These are phyloP conservation scores for Sorex araneus DNA, from an alignment of 2,113 vertebrate species.

Conservation along the genomic window DNA sequence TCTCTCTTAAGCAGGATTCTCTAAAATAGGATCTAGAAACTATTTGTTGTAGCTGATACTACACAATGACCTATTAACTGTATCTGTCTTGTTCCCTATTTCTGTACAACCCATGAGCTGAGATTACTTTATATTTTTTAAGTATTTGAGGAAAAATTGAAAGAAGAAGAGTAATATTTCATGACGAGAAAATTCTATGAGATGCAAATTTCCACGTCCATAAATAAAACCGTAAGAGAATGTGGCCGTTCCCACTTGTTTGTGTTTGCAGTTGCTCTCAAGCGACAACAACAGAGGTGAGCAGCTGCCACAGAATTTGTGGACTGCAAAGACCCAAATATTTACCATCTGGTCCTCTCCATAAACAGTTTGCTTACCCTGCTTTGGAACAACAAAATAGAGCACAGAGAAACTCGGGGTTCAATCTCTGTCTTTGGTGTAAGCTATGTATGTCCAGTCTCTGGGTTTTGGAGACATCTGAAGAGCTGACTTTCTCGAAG, in stretches of 20 bases:
- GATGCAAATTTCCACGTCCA: background rate
- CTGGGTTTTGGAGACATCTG: background rate
- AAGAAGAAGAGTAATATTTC: slow-evolving; percentile 43
- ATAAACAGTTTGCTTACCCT: background rate
- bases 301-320: background rate
- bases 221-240: background rate
- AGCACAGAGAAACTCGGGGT: background rate
- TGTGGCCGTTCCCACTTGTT: background rate
- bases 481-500: background rate
- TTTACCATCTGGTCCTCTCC: background rate
- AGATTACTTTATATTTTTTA: background rate
- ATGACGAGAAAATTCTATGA: background rate
- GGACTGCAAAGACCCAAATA: background rate
- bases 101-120: background rate
- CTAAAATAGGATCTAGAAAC: background rate
- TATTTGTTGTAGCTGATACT: background rate
- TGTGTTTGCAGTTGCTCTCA: background rate
- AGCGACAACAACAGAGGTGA: background rate
- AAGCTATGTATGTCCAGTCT: background rate
- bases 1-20: background rate
- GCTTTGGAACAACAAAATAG: slow-evolving; percentile 19
- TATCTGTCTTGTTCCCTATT: background rate
- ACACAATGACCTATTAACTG: background rate
- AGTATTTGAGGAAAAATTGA: background rate
- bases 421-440: background rate